Percentiles rank a stretch among this genome's conserved stretches.
Conservation (phyloP, 2,888 invertebrate genomes). For the Rhopalosiphum nymphaeae region DNA sequence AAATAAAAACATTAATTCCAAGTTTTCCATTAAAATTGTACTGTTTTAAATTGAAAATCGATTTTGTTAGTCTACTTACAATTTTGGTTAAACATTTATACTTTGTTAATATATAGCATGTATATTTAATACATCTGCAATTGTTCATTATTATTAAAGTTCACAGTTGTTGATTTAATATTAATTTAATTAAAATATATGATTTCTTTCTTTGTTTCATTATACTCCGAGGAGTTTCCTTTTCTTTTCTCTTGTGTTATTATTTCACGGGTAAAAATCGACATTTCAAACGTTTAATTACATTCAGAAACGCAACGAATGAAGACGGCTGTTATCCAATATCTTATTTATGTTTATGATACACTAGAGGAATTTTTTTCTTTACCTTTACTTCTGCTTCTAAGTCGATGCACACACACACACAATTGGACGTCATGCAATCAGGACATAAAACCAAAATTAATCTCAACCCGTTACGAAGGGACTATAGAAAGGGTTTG, state of each 20-base stretch:
- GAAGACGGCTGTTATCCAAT: conserved; percentile 55
- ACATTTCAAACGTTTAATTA: conserved; percentile 61
- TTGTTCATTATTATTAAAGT: background rate
- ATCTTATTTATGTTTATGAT: conserved; percentile 59
- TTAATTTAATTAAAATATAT: conserved; percentile 39
- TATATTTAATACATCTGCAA: background rate
- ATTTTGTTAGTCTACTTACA: background rate
- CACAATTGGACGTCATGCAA: conserved; percentile 54
- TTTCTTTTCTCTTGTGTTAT: conserved; percentile 8
- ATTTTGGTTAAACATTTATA: background rate
- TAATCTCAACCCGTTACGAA: conserved; percentile 60
- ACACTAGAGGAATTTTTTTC: conserved; percentile 45
- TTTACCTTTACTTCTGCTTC: background rate
- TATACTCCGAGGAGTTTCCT: background rate
- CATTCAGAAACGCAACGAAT: conserved; percentile 44
- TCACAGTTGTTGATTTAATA: conserved; percentile 7
- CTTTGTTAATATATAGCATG: background rate
- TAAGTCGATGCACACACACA: conserved; percentile 6
- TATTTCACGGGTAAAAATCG: conserved; percentile 36
- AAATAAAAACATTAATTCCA: background rate
- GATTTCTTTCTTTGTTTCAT: conserved; percentile 7
- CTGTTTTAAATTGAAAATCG: background rate
- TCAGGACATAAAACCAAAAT: conserved; percentile 64
- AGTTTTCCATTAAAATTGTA: background rate
- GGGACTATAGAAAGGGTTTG: background rate